Base-by-base conservation (phyloP, 2,888 invertebrate genomes). In the Calameuta idolon region DNA sequence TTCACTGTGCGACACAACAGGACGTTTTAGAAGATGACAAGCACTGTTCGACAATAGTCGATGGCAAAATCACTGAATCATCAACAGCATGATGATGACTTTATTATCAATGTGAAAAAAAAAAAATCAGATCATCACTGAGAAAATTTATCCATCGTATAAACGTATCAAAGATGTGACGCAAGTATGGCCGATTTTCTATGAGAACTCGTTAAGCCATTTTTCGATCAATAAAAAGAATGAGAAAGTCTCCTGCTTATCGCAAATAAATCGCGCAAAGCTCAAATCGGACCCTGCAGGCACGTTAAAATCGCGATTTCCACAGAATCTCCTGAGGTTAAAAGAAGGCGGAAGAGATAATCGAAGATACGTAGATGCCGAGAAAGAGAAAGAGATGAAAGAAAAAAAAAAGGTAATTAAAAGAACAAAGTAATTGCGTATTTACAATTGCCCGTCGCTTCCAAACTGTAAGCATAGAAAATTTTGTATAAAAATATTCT, bases 401-500 rank as follows among this genome's bases (percentile, higher is more conserved):
- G 33, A 33, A 33, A 33, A 74, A 34, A 34, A 35, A 74, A 34
- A 74, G 3, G 12, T 30, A 30, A 30, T 71, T 11, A 71, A 71
- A 33, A 71, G 34, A 71, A 71, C 34, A 31, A 71, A 34, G 34
- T 31, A 71, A 30, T 40, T n/a, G 37, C 76, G 83, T 87, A 90
- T 89, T 82, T 90, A 90, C 89, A 88, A 87, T 77, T 77, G 77
- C 78, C 34, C 83, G 79, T 83, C 82, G 82, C 84, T 83, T 81
- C 79, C 81, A 80, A 84, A 81, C 83, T 71, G 71, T 34, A 71
- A 71, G 34, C 84, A 83, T 89, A 88, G 88, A 90, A 91, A 90
- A 90, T 91, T 91, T 91, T 87, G 88, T 91, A 91, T 91, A 91
- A 91, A 91, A 91, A 91, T 91, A 91, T 89, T 82, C 86, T 88